Conservation (phyloP, 1,140 invertebrate species). For the Neodiprion virginianus region DNA sequence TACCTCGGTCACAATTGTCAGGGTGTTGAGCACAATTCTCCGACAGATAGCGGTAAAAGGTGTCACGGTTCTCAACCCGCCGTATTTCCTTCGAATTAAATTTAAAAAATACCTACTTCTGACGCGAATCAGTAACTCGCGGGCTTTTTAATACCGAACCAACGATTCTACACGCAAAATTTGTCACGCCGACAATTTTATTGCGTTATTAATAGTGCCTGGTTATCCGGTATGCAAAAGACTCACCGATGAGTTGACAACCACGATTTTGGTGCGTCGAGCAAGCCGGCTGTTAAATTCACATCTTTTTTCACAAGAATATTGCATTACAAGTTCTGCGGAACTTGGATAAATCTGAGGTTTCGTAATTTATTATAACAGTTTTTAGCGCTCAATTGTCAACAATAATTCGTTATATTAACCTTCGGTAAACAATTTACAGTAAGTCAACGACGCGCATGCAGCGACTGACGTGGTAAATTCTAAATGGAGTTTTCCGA, state of each 20-base stretch:
- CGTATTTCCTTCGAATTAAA: too few relatives aligned
- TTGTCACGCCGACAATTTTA: too few relatives aligned
- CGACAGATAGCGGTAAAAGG: not conserved
- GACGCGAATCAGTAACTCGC: too few relatives aligned
- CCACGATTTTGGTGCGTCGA: not conserved
- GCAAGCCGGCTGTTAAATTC: not conserved
- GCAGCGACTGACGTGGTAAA: conserved; percentile 13
- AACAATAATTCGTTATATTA: not conserved
- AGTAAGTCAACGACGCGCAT: conserved; percentile 1
- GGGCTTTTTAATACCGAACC: too few relatives aligned
- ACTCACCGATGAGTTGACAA: not conserved
- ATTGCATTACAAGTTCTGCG: not conserved
- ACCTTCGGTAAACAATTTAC: not conserved
- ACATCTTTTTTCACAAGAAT: not conserved
- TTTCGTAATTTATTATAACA: not conserved
- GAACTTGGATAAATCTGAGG: too few relatives aligned
- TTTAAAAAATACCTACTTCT: too few relatives aligned
- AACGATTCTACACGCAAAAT: too few relatives aligned
- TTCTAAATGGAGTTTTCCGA: conserved; percentile 2
- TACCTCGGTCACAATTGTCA: not conserved
- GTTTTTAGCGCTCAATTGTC: not conserved
- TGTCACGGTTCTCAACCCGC: not conserved
- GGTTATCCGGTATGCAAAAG: too few relatives aligned
- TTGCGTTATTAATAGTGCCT: too few relatives aligned
- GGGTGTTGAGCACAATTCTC: not conserved